Conservation (phyloP, 1,140 invertebrate species). For the Lepidurus arcticus region DNA sequence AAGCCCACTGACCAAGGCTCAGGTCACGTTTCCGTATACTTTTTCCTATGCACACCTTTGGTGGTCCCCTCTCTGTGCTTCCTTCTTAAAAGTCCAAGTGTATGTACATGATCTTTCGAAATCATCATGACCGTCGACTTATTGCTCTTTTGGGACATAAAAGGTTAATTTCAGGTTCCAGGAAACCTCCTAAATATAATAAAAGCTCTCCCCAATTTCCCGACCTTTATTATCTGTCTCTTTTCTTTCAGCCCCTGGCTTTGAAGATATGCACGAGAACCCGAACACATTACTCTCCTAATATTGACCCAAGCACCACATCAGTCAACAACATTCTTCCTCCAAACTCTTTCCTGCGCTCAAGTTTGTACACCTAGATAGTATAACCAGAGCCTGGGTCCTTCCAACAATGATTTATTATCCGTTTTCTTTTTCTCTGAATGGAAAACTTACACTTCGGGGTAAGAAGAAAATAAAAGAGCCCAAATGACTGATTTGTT, state of each 20-base stretch:
- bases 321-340: neutral
- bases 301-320: conserved; percentile 1
- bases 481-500: neutral
- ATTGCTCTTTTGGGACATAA: neutral
- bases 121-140: conserved; percentile 13
- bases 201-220: neutral
- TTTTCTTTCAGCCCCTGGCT: neutral
- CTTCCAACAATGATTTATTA: no score
- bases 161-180: conserved; percentile 5
- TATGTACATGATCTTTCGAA: neutral
- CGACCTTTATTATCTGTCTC: neutral
- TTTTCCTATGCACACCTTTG: conserved; percentile 11
- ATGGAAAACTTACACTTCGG: no score
- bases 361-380: neutral
- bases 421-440: no score
- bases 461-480: no score
- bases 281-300: conserved; percentile 1
- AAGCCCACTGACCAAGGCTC: conserved; percentile 17
- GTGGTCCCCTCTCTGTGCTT: neutral
- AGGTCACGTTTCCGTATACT: conserved; percentile 15
- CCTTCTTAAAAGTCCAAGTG: neutral
- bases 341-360: neutral
- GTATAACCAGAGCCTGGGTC: neutral
- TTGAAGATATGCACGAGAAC: neutral
- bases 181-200: neutral